Conservation (phyloP, 2,888 invertebrate species). For the Zelleria hepariella region DNA sequence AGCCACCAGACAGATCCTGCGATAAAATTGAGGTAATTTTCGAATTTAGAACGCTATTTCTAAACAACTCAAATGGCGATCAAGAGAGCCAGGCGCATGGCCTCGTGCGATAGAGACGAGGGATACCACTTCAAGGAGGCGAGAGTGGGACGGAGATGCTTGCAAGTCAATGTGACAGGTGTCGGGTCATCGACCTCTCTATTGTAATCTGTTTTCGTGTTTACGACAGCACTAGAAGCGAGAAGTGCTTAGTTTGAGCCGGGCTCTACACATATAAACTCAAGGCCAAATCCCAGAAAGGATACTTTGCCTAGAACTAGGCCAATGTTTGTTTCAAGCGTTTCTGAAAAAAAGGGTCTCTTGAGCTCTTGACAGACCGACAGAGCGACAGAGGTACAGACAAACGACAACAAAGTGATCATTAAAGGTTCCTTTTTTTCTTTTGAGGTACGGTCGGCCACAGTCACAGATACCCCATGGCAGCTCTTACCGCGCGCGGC, state of each 20-base stretch:
- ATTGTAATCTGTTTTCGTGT: conserved; percentile 6
- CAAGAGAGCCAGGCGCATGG: background rate
- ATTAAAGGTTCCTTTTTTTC: no score
- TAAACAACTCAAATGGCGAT: conserved; percentile 1
- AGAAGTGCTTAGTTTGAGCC: background rate
- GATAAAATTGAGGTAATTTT: conserved; percentile 2
- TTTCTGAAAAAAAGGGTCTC: no score
- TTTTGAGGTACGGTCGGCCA: no score
- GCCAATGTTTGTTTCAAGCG: no score
- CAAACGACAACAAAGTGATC: no score
- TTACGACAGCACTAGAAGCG: background rate
- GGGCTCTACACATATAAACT: no score
- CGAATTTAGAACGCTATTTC: conserved; percentile 3
- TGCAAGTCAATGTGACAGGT: conserved; percentile 8
- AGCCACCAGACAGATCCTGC: background rate
- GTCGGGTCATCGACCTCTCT: conserved; percentile 8
- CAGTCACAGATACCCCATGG: no score
- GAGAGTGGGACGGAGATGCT: conserved; percentile 6
- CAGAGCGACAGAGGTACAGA: no score
- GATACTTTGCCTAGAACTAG: no score
- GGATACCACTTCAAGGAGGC: background rate
- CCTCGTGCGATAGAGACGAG: background rate
- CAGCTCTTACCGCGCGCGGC: no score
- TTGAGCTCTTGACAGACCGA: no score
- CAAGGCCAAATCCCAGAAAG: no score